phyloP scores from a whole-genome alignment of 2,797 vertebrate species.

The Gymnopithys bicolor region DNA sequence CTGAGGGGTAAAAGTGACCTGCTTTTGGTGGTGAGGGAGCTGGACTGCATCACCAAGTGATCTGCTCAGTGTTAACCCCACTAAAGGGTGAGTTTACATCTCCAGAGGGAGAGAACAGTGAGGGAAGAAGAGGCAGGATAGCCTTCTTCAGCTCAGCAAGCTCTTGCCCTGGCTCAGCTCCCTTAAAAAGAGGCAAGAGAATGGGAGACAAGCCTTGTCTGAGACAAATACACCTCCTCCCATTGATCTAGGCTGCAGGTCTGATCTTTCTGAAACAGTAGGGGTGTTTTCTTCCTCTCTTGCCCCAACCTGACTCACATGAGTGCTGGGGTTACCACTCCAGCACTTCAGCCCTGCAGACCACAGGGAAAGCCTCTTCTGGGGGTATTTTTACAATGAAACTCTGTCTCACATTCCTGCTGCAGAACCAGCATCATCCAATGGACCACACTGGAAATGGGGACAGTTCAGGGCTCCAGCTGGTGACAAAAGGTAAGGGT shows the following conservation, averaged over 20 bases:
- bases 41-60: background rate
- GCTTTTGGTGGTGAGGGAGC: background rate
- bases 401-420: background rate
- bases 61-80: background rate
- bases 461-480: background rate
- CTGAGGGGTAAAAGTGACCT: rapidly evolving
- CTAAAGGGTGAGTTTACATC: background rate
- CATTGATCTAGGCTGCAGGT: background rate
- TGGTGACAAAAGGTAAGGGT: background rate
- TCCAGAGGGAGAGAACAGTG: background rate
- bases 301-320: background rate
- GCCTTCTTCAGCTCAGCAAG: background rate
- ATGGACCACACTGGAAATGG: background rate
- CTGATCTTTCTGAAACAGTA: background rate
- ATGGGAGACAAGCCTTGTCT: rapidly evolving
- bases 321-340: background rate
- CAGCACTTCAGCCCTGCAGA: background rate
- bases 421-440: background rate
- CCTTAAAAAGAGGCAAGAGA: background rate
- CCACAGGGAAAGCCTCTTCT: background rate
- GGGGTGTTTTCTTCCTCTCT: background rate
- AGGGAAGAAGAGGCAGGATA: background rate
- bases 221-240: background rate
- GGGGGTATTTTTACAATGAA: background rate
- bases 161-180: background rate